Conservation (phyloP, 1,140 invertebrate genomes). For the Apolygus lucorum region DNA sequence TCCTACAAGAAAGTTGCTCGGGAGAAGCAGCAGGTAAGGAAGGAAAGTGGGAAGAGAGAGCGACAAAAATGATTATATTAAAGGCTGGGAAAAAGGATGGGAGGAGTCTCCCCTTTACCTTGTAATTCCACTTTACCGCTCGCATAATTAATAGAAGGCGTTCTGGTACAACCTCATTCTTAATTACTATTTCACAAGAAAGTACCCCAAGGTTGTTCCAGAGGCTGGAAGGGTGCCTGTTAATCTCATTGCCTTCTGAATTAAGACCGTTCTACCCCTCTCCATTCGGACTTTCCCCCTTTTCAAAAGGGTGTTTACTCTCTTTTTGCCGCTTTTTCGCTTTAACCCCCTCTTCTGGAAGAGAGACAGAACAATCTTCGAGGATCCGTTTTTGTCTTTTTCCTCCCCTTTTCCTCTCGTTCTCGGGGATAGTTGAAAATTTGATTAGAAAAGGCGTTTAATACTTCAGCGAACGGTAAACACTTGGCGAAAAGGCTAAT, state of each 20-base stretch:
- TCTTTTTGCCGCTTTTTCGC: neutral
- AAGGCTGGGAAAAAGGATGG: neutral
- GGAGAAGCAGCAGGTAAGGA: too few species aligned
- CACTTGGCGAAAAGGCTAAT: neutral
- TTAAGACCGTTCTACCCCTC: constrained; percentile 5
- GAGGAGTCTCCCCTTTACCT: constrained; percentile 9
- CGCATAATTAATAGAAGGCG: constrained; percentile 19
- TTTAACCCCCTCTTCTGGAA: neutral
- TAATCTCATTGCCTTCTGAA: constrained; percentile 23
- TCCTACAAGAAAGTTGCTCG: neutral
- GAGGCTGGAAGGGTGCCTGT: neutral
- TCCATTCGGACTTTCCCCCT: neutral
- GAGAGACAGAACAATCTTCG: too few species aligned
- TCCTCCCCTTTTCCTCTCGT: neutral
- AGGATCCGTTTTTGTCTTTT: neutral
- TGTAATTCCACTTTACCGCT: constrained; percentile 22
- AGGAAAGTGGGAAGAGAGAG: neutral
- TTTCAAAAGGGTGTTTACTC: neutral
- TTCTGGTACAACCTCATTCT: constrained; percentile 22
- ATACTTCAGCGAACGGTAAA: neutral
- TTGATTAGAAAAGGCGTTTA: constrained; percentile 1
- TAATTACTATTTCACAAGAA: constrained; percentile 24
- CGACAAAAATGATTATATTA: constrained; percentile 22
- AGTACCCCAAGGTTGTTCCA: neutral
- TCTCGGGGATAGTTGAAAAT: neutral